Base-by-base conservation (phyloP, 2,888 invertebrate genomes). In the Archips crataeganus region DNA sequence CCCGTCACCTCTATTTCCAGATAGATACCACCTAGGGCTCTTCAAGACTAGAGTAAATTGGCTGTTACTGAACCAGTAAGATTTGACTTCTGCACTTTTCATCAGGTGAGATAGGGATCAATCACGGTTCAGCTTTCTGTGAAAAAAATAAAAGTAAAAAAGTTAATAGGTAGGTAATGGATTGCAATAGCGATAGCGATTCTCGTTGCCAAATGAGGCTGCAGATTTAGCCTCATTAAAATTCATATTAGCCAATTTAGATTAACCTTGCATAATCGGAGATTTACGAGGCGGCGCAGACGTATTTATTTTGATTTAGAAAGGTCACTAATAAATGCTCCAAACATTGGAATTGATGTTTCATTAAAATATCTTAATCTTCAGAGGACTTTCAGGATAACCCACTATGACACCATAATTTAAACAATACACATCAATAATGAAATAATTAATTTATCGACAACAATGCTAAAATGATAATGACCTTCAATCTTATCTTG, bases 181-280 rank as follows among this genome's bases (percentile, higher is more conserved):
- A 15, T 42, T 2, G 23, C 23, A 42, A 32, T 62, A 32, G 23
- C 42, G 70, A 59, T 57, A 59, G 67, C 45, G 10, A 67, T 64
- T 51, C n/a, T 13, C 45, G n/a, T 8, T 42, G 62, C 13, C 42
- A n/a, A 15, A 36, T 36, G 49, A 36, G 49, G 9, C 9, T 13
- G 8, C 47, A 51, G 45, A 36, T 47, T 47, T 23, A 70, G 42
- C 63, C 8, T 63, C 51, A 63, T 70, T 70, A 70, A 70, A 70
- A 70, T 63, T 70, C 62, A 57, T 57, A 60, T 68, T 68, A 47
- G 62, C 15, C 57, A 54, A 70, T 70, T 70, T 42, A 70, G 63
- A 70, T 70, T 70, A 63, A n/a, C 54, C 42, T 70, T 63, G 63
- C 69, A 64, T 49, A 39, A 60, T 36, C 60, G 34, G 60, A 49